Conservation (phyloP, 2,797 vertebrate species). For the Chloroceryle amazona region DNA sequence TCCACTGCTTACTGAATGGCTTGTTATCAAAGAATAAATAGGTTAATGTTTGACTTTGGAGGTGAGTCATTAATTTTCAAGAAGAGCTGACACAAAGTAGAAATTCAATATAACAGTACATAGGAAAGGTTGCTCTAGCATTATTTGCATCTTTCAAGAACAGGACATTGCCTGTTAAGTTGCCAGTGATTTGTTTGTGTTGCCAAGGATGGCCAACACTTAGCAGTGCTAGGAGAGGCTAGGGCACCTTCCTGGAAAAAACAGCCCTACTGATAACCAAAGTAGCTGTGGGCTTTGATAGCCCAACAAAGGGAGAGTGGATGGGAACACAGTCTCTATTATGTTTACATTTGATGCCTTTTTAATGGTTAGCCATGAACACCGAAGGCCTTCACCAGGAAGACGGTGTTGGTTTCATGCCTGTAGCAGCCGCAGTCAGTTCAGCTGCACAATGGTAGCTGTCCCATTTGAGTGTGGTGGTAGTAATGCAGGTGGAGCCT, state of each 20-base stretch:
- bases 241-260: background rate
- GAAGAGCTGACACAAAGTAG: background rate
- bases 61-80: background rate
- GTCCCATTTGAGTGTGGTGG: accelerated
- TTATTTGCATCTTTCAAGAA: background rate
- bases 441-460: accelerated
- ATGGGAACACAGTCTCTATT: background rate
- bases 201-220: background rate
- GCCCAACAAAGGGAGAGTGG: background rate
- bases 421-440: background rate
- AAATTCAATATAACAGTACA: background rate
- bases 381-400: background rate
- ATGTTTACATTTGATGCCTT: background rate
- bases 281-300: background rate
- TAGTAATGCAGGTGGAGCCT: background rate
- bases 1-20: background rate
- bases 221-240: background rate
- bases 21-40: background rate
- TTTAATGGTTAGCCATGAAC: background rate
- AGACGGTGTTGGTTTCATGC: background rate
- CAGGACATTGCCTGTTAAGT: accelerated
- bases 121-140: background rate
- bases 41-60: background rate
- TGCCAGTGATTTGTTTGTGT: background rate
- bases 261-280: background rate